Conservation (phyloP, 1,140 invertebrate species). For the Trialeurodes vaporariorum region DNA sequence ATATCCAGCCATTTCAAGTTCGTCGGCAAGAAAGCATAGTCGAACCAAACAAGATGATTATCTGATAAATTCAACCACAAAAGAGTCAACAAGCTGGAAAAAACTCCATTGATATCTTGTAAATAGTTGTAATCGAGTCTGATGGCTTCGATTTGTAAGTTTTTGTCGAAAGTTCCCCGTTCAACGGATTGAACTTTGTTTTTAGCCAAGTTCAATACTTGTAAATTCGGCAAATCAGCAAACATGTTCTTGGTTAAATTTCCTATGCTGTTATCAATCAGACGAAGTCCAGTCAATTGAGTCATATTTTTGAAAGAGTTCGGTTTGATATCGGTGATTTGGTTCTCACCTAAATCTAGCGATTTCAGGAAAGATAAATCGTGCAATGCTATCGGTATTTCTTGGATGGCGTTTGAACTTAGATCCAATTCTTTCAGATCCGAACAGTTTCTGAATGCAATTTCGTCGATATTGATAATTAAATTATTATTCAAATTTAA, state of each 20-base stretch:
- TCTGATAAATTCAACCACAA: constrained; percentile 80
- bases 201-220: constrained; percentile 73
- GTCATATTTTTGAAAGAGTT: constrained; percentile 71
- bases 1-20: constrained; percentile 84
- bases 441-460: constrained; percentile 82
- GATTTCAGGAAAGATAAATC: constrained; percentile 72
- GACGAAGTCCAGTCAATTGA: constrained; percentile 66
- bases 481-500: constrained; percentile 74
- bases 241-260: constrained; percentile 76
- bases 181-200: constrained; percentile 78
- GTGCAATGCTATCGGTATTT: constrained; percentile 68
- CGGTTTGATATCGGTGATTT: constrained; percentile 63
- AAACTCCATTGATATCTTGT: constrained; percentile 74
- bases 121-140: constrained; percentile 75
- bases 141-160: constrained; percentile 66
- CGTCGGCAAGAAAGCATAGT: constrained; percentile 74
- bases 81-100: constrained; percentile 62
- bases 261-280: constrained; percentile 76
- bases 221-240: constrained; percentile 64
- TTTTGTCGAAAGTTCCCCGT: constrained; percentile 65
- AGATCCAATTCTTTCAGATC: constrained; percentile 82
- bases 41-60: constrained; percentile 83
- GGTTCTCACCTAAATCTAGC: constrained; percentile 76
- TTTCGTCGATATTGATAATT: constrained; percentile 61
- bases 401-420: constrained; percentile 66